A percentile compares a stretch with the other conserved stretches of the same genome.
Evolutionary conservation across 2,888 invertebrate species (phyloP).

Genomic region (Gisinianus flammeolus): DNA sequence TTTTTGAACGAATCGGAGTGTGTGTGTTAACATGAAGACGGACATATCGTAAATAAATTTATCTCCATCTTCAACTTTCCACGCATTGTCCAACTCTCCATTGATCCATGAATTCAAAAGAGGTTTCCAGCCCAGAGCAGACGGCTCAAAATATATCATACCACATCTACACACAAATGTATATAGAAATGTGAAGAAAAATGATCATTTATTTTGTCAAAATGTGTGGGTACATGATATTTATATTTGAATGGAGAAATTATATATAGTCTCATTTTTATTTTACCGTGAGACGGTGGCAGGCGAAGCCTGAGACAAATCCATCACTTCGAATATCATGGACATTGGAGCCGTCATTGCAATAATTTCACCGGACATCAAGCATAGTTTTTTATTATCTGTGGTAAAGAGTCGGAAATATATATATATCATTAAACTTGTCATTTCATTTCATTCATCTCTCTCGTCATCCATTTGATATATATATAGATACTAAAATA

Average conservation of each 20-base stretch:
- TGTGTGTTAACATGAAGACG: constrained; percentile 81
- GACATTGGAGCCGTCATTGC: constrained; percentile 81
- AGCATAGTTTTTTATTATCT: constrained; percentile 79
- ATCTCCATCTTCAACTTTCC: constrained; percentile 48
- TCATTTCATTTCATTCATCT: neutral
- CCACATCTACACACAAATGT: constrained; percentile 78
- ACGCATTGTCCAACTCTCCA: constrained; percentile 55
- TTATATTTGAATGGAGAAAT: too few relatives aligned
- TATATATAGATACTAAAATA: neutral
- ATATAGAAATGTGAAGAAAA: too few relatives aligned
- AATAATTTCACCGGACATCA: constrained; percentile 87
- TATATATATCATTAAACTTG: neutral
- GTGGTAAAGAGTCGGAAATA: constrained; percentile 61
- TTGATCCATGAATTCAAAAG: constrained; percentile 82
- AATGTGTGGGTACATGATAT: too few relatives aligned
- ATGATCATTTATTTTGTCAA: too few relatives aligned
- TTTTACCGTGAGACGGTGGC: constrained; percentile 70
- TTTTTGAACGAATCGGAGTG: constrained; percentile 74
- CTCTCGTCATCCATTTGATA: neutral
- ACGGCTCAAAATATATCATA: constrained; percentile 89
- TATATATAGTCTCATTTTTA: neutral
- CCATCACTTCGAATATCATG: constrained; percentile 87
- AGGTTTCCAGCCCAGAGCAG: constrained; percentile 80
- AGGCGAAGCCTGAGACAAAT: constrained; percentile 81
- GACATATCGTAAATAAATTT: constrained; percentile 65